Conservation (phyloP, 2,113 vertebrate genomes). For the Trochalopteron elliotii region DNA sequence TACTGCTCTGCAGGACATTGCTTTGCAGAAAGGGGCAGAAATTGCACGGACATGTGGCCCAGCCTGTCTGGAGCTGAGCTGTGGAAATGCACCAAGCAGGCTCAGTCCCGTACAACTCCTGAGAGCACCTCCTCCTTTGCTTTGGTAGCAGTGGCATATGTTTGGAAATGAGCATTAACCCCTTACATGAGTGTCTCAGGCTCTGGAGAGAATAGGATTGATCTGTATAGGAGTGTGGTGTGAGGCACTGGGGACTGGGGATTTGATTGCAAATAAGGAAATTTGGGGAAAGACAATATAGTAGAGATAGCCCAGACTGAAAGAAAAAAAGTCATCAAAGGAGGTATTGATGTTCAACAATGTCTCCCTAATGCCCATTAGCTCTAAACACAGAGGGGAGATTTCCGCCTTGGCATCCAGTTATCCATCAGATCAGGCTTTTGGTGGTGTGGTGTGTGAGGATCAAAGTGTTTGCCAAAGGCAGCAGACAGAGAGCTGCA, state of each 20-base stretch:
- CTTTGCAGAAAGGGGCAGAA: not conserved
- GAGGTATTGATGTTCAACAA: not conserved
- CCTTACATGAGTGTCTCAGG: not conserved
- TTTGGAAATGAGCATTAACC: not conserved
- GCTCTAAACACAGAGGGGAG: too few relatives aligned
- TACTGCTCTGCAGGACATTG: not conserved
- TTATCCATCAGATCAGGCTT: too few relatives aligned
- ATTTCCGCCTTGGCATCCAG: too few relatives aligned
- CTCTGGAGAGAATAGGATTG: not conserved
- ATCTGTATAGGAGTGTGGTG: not conserved
- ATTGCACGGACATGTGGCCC: fast-evolving
- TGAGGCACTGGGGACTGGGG: not conserved
- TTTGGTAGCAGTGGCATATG: not conserved
- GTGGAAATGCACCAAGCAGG: not conserved
- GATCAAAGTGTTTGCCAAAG: not conserved
- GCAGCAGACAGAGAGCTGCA: not conserved
- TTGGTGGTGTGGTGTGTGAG: not conserved
- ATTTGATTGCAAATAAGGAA: not conserved
- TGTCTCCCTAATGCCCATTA: not conserved
- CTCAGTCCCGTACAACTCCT: fast-evolving
- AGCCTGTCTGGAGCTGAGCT: not conserved
- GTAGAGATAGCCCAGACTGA: not conserved
- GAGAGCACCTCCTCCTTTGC: not conserved
- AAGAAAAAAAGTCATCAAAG: not conserved
- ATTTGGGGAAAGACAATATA: not conserved